Base-by-base conservation (phyloP, 1,140 invertebrate species). In the Drosophila simulans region DNA sequence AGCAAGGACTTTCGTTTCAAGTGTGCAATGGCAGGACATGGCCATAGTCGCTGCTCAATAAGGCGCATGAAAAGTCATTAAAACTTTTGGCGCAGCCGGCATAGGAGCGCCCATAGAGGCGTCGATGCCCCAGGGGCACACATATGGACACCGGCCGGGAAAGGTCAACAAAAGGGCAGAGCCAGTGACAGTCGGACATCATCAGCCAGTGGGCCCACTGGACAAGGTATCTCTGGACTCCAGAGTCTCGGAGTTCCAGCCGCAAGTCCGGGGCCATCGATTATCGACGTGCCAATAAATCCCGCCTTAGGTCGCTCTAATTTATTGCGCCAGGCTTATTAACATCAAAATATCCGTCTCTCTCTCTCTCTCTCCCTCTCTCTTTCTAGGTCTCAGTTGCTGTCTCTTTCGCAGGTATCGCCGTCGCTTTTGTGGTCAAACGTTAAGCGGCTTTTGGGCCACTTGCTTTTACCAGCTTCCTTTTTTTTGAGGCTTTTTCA, bases 61-160 rank as follows among this genome's bases (percentile, higher is more conserved):
- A 75, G 77, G 74, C 73, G 82, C 82, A 81, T 86, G 82, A 81
- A 86, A 86, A 86, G 82, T 86, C 82, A 86, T 86, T 86, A 86
- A 86, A 86, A 86, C 69, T 86, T 86, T 86, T 80, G 68, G 66
- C 57, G 70, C 73, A 69, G 66, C 65, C 64, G 65, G 60, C 65
- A 46, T 45, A 65, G 39, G 65, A 58, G 48, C 31, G 48, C 25
- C 57, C 51, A 48, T 63, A 34, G 78, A 51, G 48, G 42, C 53
- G 55, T 39, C 53, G 59, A 54, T 31, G 46, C 49, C 49, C 49
- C 46, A 55, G 34, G 17, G 59, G 20, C 62, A 31, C 43, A 53
- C 13, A 45, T 51, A 62, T 37, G 42, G 68, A 60, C 34, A 22
- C 27, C 17, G 5, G 25, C 7, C 17, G 60, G 54, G 15, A 46